Evolutionary conservation across 2,888 invertebrate genomes (phyloP).

Genomic region (Microdon myrmicae): DNA sequence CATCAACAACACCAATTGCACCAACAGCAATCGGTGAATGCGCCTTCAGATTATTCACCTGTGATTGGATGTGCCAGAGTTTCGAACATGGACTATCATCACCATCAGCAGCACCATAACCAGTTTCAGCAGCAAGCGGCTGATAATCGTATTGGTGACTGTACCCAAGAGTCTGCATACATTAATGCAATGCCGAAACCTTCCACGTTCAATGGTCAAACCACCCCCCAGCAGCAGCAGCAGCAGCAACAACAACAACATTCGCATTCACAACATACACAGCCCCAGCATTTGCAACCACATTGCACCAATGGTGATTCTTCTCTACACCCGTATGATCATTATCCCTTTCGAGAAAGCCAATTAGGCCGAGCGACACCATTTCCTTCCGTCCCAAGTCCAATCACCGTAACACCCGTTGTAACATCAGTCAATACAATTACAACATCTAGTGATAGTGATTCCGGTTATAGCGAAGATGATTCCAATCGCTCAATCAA

Average conservation of each 20-base stretch:
- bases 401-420: conserved; percentile 26
- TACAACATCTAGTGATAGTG: conserved; percentile 69
- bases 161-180: conserved; percentile 37
- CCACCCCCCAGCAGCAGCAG: conserved; percentile 52
- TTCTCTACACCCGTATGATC: conserved; percentile 64
- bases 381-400: conserved; percentile 68
- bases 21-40: conserved; percentile 46
- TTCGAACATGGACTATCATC: conserved; percentile 62
- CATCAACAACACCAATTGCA: conserved; percentile 54
- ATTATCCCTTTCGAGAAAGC: conserved; percentile 65
- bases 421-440: conserved; percentile 31
- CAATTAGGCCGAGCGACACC: conserved; percentile 76
- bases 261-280: conserved; percentile 50
- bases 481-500: conserved; percentile 83
- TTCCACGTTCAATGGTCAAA: conserved; percentile 39
- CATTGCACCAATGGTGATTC: conserved; percentile 37
- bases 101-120: conserved; percentile 56
- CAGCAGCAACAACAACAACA: conserved; percentile 54
- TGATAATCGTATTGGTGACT: conserved; percentile 39
- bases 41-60: conserved; percentile 52
- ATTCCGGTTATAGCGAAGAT: conserved; percentile 81
- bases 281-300: conserved; percentile 42
- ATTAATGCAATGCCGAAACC: conserved; percentile 40
- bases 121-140: conserved; percentile 54
- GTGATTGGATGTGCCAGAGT: conserved; percentile 62